A percentile compares a stretch with the other conserved stretches of the same genome.
Evolutionary conservation across 2,888 invertebrate species (phyloP).

Genomic region (Ophonus ardosiacus): DNA sequence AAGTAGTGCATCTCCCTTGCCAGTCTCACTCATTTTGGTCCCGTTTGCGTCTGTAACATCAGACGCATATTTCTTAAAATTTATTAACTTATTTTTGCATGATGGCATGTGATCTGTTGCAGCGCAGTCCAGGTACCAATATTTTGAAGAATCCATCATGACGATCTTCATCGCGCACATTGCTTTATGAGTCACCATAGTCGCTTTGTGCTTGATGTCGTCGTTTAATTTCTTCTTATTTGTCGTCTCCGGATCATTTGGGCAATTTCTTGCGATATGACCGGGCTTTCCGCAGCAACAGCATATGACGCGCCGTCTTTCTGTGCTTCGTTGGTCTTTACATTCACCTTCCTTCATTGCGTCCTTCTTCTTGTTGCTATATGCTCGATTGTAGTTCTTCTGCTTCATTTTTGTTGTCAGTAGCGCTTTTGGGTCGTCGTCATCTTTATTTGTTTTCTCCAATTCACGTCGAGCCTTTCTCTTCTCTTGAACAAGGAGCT

Average conservation of each 20-base stretch:
- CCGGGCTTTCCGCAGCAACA: not conserved
- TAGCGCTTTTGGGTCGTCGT: not conserved
- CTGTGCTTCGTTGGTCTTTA: not conserved
- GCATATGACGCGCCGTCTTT: not conserved
- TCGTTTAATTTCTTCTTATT: not conserved
- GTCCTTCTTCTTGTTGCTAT: not conserved
- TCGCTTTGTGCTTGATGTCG: not conserved
- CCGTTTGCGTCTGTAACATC: not conserved
- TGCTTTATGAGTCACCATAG: not conserved
- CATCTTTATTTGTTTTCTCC: not conserved
- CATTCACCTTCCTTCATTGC: not conserved
- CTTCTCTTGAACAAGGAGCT: no score
- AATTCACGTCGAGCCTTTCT: no score
- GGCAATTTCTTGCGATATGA: constrained; percentile 1
- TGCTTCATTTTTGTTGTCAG: not conserved
- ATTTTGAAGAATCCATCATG: not conserved
- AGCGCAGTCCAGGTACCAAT: not conserved
- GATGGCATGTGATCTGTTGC: constrained; percentile 21
- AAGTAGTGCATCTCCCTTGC: not conserved
- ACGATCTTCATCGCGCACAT: not conserved
- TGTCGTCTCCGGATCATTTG: not conserved
- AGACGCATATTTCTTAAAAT: not conserved
- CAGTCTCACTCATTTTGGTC: not conserved
- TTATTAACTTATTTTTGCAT: not conserved
- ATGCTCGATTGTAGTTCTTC: not conserved